Evolutionary conservation across 2,797 vertebrate genomes (phyloP), one percentile per base, ranked within the genome.

Genomic region (Decapterus maruadsi): DNA sequence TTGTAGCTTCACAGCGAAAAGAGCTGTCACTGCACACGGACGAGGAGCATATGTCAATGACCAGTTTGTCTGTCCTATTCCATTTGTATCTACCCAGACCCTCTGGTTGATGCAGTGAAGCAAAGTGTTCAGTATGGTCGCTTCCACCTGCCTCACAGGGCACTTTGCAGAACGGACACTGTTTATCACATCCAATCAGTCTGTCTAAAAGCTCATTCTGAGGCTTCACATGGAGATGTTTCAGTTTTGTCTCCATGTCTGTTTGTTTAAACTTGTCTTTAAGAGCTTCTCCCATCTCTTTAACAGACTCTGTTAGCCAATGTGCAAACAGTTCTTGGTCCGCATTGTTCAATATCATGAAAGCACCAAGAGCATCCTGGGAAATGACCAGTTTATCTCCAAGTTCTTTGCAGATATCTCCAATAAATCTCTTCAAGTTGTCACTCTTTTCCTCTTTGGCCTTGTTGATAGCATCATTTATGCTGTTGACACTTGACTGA

Each of bases 121-220:
- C 26, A 26, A 26, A 26, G 26, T 26, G 26, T 26, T 26, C 26
- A 26, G 26, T 26, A 26, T 26, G 26, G 26, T 26, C 26, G 26
- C 26, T 26, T 26, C 26, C 26, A 1, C 26, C 26, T 26, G 26
- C 26, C 26, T 26, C 26, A 26, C 26, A 26, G 26, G 26, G 26
- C 26, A 26, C 26, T 26, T 26, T 20, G 22, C 94, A 95, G 64
- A 95, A 95, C 0, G 94, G 94, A 83, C 94, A 95, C 71, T 79
- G 87, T 67, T 85, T 61, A 6, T 93, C 91, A 90, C 94, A 94
- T 51, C 92, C 94, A 72, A 93, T 77, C 38, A 94, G 11, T 26
- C 6, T 66, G 1, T 11, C 83, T 43, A 93, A 93, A 31, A 95
- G 85, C 42, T 83, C 90, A 16, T 89, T 6, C 56, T 95, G 79